Percentiles rank a stretch among this genome's conserved stretches.
These are phyloP conservation scores for Mya arenaria DNA, from an alignment of 1,140 invertebrate species.

Conservation along the genomic window DNA sequence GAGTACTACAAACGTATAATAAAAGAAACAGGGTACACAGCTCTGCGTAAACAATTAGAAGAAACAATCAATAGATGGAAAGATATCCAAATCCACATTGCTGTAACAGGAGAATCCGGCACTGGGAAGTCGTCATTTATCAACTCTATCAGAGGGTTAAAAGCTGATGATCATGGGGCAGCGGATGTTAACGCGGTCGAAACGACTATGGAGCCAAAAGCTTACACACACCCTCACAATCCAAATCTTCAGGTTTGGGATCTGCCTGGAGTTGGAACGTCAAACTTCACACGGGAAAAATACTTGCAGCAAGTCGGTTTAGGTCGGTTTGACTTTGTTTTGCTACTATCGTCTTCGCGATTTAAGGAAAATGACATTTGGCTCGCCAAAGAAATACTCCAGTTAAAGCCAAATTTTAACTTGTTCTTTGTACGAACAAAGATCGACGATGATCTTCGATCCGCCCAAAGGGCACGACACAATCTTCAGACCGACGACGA, in stretches of 20 bases:
- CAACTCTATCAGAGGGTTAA: conserved; percentile 27
- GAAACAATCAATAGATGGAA: not conserved
- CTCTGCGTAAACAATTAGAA: not conserved
- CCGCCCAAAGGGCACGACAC: too few species aligned
- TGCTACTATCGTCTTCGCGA: too few species aligned
- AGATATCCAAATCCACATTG: not conserved
- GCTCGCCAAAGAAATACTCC: conserved; percentile 46
- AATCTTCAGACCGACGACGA: too few species aligned
- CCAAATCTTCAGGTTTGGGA: conserved; percentile 35
- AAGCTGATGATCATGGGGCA: conserved; percentile 36
- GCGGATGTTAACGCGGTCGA: conserved; percentile 37
- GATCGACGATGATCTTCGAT: too few species aligned
- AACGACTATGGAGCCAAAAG: conserved; percentile 33
- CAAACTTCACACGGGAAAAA: conserved; percentile 8
- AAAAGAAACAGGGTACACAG: not conserved
- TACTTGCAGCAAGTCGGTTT: too few species aligned
- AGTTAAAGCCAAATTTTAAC: too few species aligned
- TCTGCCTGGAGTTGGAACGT: conserved; percentile 31
- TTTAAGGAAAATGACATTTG: conserved; percentile 26
- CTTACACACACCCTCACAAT: conserved; percentile 39
- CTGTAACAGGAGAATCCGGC: conserved; percentile 17
- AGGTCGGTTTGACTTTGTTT: too few species aligned
- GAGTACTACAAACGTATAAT: not conserved
- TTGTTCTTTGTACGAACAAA: too few species aligned
- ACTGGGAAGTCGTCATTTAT: conserved; percentile 53